These are phyloP conservation scores for Xyrichtys novacula DNA, from an alignment of 2,797 vertebrate species.

Conservation along the genomic window DNA sequence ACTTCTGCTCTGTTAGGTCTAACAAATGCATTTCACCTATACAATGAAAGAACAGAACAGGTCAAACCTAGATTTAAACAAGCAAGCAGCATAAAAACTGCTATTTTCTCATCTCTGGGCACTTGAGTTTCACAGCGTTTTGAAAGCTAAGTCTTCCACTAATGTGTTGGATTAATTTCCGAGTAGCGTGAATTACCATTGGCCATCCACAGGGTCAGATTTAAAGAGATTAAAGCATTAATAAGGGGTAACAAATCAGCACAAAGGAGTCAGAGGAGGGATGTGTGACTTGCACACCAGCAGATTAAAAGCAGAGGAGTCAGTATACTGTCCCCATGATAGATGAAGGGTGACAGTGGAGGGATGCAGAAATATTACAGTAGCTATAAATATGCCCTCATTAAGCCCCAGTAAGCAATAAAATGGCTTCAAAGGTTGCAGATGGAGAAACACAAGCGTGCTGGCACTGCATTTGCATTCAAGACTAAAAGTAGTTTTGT, in stretches of 20 bases:
- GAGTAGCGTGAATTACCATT: background rate
- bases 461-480: background rate
- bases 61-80: too few species aligned
- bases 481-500: background rate
- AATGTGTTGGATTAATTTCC: background rate
- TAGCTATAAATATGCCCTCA: constrained; percentile 51
- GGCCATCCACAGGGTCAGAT: background rate
- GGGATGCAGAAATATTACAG: constrained; percentile 48
- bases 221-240: background rate
- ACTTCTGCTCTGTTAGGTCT: too few species aligned
- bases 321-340: constrained; percentile 27
- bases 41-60: too few species aligned
- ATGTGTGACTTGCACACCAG: constrained; percentile 2
- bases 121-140: too few species aligned
- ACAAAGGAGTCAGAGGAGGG: background rate
- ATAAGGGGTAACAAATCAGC: background rate
- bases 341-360: constrained; percentile 50
- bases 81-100: too few species aligned
- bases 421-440: constrained; percentile 36
- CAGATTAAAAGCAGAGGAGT: constrained; percentile 8
- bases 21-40: too few species aligned
- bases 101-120: too few species aligned
- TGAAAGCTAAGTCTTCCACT: too few species aligned
- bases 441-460: constrained; percentile 9
- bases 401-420: constrained; percentile 60